These are phyloP conservation scores for Rhabdornis inornatus DNA, from an alignment of 2,113 vertebrate genomes.

Conservation along the genomic window DNA sequence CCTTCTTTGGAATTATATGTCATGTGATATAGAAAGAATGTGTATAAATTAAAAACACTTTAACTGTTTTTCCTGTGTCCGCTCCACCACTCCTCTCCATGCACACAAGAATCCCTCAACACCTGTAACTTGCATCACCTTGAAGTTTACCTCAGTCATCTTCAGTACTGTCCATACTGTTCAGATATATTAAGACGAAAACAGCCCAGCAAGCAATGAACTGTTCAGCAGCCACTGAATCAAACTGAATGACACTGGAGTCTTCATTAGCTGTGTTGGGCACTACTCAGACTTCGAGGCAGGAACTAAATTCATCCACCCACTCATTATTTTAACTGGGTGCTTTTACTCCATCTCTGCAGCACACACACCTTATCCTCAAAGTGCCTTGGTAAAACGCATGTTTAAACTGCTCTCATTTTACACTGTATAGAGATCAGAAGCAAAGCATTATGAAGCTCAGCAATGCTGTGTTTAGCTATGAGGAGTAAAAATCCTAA, in stretches of 20 bases:
- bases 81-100: rapidly evolving
- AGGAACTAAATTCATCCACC: background rate
- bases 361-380: background rate
- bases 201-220: rapidly evolving
- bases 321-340: background rate
- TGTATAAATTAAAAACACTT: background rate
- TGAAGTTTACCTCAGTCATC: background rate
- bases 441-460: background rate
- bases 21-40: background rate
- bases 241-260: background rate
- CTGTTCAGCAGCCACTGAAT: background rate
- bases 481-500: background rate
- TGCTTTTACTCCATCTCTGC: background rate
- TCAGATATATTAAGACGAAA: background rate
- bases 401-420: background rate
- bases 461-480: background rate
- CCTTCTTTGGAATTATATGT: background rate
- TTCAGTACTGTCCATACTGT: background rate
- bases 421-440: background rate
- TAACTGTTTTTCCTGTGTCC: background rate
- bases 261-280: background rate
- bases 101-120: background rate
- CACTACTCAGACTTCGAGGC: background rate
- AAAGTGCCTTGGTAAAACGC: background rate
- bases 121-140: background rate